Evolutionary conservation across 2,888 invertebrate species (phyloP).

Genomic region (Villa cingulata): DNA sequence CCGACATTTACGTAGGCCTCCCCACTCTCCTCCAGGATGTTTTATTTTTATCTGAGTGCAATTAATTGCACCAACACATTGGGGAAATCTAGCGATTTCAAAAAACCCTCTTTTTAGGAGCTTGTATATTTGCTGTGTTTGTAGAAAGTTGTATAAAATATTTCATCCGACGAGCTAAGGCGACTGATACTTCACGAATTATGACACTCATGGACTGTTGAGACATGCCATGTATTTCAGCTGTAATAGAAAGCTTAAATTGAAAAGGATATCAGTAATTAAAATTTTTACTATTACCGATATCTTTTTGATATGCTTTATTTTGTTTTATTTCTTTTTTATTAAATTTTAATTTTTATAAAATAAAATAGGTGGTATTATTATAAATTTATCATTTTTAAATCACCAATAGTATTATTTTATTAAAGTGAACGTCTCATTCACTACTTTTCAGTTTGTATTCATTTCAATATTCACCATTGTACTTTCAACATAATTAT

Average conservation of each 20-base stretch:
- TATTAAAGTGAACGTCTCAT: too few species aligned
- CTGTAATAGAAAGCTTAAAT: neutral
- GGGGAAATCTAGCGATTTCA: neutral
- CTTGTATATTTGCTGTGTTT: neutral
- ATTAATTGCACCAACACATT: neutral
- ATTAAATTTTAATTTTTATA: too few species aligned
- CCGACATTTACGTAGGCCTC: neutral
- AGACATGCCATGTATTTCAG: neutral
- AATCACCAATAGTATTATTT: too few species aligned
- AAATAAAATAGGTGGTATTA: too few species aligned
- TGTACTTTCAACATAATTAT: too few species aligned
- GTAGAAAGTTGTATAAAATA: neutral
- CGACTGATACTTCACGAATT: neutral
- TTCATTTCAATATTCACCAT: too few species aligned
- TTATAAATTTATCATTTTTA: too few species aligned
- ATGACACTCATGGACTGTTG: neutral
- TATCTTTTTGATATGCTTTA: too few species aligned
- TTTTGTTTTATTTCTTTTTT: too few species aligned
- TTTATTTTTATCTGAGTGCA: constrained; percentile 1
- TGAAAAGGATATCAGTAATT: too few species aligned
- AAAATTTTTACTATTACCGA: too few species aligned
- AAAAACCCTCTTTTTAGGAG: neutral
- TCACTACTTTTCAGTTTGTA: too few species aligned
- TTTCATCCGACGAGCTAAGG: neutral
- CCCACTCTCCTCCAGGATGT: constrained; percentile 3